Evolutionary conservation across 2,888 invertebrate genomes (phyloP), one percentile per base, ranked within the genome.

Genomic region (Nomada flava): DNA sequence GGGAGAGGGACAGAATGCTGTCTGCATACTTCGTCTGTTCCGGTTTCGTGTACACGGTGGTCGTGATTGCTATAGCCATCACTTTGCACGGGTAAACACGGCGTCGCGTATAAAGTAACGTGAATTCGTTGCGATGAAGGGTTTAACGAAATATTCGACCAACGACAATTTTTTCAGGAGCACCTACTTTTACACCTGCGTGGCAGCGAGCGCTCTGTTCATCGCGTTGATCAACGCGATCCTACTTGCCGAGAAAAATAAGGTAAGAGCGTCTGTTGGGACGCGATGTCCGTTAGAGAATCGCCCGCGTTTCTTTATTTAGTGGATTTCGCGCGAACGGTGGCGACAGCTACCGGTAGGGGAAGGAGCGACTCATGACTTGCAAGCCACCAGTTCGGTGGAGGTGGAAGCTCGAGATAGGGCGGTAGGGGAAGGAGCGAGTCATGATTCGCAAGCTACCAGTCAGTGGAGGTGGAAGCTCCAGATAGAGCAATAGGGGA

Each of bases 11-110:
- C 94, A 95, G 96, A 88, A 98, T 98, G 98, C 95, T 98, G 90
- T 96, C 96, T 80, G 96, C 97, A 23, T 98, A 98, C 93, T 98
- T 98, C 94, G 95, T 96, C 84, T 98, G 98, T 94, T 96, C 98
- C 53, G 94, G 97, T 70, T 94, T 97, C 84, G 95, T 98, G 88
- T 96, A 97, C 91, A 88, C 96, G 60, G 95, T 96, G 76, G 96
- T 97, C 79, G 95, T 96, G 64, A 86, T 95, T 47, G 96, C 97
- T 68, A 97, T 98, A 91, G 92, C 96, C 64, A 94, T 97, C 83
- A 95, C 96, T 53, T 96, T 96, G 91, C 93, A 95, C 75, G 94
- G 95, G 97, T 97, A 89, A 89, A 65, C 82, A 65, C 20, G 29
- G 15, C 10, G 18, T 2, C 53, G 5, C 53, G 18, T 53, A 9